Percentiles rank a stretch among this genome's conserved stretches.
These are phyloP conservation scores for Caenorhabditis remanei DNA, from an alignment of 1,140 invertebrate genomes.

Conservation along the genomic window DNA sequence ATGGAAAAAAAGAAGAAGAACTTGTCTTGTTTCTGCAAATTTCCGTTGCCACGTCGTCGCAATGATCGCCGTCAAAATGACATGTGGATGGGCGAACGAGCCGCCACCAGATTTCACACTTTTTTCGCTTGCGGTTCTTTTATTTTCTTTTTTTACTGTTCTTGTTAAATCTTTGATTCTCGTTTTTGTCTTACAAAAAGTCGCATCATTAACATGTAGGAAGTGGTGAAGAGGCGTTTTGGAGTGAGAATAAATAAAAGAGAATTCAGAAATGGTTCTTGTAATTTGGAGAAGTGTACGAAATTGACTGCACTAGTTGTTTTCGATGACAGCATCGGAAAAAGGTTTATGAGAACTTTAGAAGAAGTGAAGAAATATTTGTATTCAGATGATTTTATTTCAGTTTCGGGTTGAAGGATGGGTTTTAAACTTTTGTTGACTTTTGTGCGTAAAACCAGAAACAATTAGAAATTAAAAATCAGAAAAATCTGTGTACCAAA, in stretches of 20 bases:
- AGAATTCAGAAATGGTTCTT: not conserved
- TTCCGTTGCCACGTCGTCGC: constrained; percentile 26
- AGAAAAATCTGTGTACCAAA: too few relatives aligned
- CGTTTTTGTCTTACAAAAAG: not conserved
- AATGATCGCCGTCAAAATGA: constrained; percentile 29
- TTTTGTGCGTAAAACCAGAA: too few relatives aligned
- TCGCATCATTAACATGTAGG: not conserved
- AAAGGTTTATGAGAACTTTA: not conserved
- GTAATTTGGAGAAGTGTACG: not conserved
- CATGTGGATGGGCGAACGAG: constrained; percentile 6
- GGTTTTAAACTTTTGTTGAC: too few relatives aligned
- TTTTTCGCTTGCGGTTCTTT: not conserved
- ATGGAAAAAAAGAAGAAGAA: not conserved
- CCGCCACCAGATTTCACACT: not conserved
- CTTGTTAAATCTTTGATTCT: not conserved
- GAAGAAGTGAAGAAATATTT: not conserved
- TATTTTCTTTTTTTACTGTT: too few relatives aligned
- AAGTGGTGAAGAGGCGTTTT: not conserved
- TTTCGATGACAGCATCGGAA: not conserved
- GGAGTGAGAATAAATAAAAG: not conserved
- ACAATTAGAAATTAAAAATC: too few relatives aligned
- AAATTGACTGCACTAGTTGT: not conserved
- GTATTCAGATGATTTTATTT: too few relatives aligned
- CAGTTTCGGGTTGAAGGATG: too few relatives aligned
- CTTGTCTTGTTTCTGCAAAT: not conserved